Percentiles rank a stretch among this genome's conserved stretches.
phyloP scores from a whole-genome alignment of 64 coral and sea anemone species.

The Actinia tenebrosa region DNA sequence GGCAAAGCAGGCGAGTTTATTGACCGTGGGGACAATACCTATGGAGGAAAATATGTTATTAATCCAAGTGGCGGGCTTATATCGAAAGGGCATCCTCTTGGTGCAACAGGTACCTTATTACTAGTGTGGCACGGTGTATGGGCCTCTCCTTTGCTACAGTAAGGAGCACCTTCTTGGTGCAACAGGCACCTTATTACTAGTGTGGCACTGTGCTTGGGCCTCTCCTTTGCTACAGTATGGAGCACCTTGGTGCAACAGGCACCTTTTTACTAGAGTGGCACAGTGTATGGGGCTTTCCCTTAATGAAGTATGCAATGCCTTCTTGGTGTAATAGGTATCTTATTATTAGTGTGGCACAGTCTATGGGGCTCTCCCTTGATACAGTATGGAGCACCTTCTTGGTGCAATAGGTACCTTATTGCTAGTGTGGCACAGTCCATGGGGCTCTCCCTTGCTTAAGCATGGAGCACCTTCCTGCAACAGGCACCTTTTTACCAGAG shows the following conservation, averaged over 20 bases:
- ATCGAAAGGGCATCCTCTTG: conserved; percentile 96
- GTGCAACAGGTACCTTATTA: conserved; percentile 78
- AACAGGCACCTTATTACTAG: conserved; percentile 51
- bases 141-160: neutral
- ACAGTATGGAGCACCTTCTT: conserved; percentile 69
- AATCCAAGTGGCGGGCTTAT: conserved; percentile 97
- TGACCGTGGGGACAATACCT: conserved; percentile 83
- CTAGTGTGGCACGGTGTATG: conserved; percentile 38
- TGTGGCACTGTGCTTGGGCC: neutral
- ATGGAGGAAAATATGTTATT: conserved; percentile 91
- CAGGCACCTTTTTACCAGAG: conserved; percentile 38
- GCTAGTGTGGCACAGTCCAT: conserved; percentile 26
- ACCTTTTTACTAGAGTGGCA: no score
- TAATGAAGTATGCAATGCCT: no score
- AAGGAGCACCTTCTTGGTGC: conserved; percentile 72
- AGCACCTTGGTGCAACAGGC: no score
- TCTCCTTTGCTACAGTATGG: no score
- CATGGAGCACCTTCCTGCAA: conserved; percentile 69
- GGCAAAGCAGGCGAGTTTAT: conserved; percentile 82
- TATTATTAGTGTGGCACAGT: conserved; percentile 36
- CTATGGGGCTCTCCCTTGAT: neutral
- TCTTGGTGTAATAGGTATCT: conserved; percentile 72
- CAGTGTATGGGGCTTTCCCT: no score
- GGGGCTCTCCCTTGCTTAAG: neutral
- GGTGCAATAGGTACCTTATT: conserved; percentile 79